These are phyloP conservation scores for Prochilodus magdalenae DNA, from an alignment of 2,113 vertebrate genomes.

Conservation along the genomic window DNA sequence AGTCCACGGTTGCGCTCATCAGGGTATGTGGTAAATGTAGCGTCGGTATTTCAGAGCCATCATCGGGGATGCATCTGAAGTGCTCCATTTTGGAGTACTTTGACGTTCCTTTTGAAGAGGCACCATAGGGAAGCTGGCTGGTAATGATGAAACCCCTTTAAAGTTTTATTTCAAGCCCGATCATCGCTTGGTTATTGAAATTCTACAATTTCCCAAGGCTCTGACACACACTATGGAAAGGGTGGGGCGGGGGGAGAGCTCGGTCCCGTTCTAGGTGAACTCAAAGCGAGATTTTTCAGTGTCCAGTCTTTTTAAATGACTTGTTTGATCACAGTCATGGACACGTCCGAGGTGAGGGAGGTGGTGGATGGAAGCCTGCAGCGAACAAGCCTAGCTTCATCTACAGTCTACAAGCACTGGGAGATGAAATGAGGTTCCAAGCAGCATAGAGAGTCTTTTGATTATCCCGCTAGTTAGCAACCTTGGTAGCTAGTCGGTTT, in stretches of 20 bases:
- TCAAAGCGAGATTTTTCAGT: background rate
- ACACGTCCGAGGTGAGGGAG: background rate
- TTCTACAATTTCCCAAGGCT: conserved; percentile 33
- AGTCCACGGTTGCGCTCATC: background rate
- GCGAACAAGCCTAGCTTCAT: background rate
- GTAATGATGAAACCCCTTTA: conserved; percentile 53
- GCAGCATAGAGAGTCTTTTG: background rate
- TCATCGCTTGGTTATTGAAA: conserved; percentile 39
- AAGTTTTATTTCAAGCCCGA: conserved; percentile 47
- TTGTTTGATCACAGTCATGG: background rate
- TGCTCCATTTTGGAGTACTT: conserved; percentile 44
- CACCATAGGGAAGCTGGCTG: conserved; percentile 39
- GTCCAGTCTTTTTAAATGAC: background rate
- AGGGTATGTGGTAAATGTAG: background rate
- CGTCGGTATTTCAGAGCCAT: conserved; percentile 20
- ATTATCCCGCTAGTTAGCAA: too few relatives aligned
- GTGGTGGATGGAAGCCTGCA: background rate
- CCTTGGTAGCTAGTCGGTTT: too few relatives aligned
- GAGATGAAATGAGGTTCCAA: background rate
- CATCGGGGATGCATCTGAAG: conserved; percentile 36
- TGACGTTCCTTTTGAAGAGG: conserved; percentile 52
- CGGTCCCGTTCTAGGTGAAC: background rate
- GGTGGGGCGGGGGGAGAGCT: conserved; percentile 13
- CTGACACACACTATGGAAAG: background rate
- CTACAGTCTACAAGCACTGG: background rate